These are phyloP conservation scores for Phocoena sinus DNA, from an alignment of 2,113 vertebrate species.

Conservation along the genomic window DNA sequence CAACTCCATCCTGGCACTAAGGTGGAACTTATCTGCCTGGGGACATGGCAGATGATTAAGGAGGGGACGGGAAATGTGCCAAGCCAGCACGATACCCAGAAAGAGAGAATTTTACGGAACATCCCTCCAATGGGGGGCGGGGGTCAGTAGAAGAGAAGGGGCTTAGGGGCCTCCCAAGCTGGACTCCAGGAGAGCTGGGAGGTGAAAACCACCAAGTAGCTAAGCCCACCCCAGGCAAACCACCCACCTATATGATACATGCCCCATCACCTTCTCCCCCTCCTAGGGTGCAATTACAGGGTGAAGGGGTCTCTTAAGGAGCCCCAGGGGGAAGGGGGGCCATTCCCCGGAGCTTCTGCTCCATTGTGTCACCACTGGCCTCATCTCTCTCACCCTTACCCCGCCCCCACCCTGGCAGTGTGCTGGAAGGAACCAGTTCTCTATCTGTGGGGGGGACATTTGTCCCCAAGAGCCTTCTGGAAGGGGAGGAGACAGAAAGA, in stretches of 20 bases:
- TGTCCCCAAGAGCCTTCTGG: slow-evolving; percentile 5
- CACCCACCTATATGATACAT: neutral
- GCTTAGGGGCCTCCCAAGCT: neutral
- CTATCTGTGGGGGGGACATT: slow-evolving; percentile 30
- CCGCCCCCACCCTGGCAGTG: neutral
- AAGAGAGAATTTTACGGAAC: slow-evolving; percentile 1
- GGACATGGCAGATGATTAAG: neutral
- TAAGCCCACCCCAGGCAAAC: neutral
- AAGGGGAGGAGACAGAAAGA: slow-evolving; percentile 25
- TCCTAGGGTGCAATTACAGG: neutral
- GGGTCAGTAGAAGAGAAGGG: neutral
- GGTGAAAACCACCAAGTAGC: neutral
- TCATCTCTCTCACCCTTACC: neutral
- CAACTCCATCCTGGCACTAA: neutral
- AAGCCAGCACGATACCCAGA: neutral
- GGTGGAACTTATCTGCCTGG: neutral
- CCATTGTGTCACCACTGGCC: slow-evolving; percentile 11
- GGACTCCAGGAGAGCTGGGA: neutral
- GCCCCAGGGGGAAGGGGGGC: neutral
- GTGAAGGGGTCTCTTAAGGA: neutral
- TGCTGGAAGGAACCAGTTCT: slow-evolving; percentile 50
- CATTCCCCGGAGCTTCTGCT: neutral
- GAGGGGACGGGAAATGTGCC: neutral
- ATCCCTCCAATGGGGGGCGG: neutral
- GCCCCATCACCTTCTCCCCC: neutral